phyloP scores from a whole-genome alignment of 2,113 vertebrate genomes.

The Varanus komodoensis region DNA sequence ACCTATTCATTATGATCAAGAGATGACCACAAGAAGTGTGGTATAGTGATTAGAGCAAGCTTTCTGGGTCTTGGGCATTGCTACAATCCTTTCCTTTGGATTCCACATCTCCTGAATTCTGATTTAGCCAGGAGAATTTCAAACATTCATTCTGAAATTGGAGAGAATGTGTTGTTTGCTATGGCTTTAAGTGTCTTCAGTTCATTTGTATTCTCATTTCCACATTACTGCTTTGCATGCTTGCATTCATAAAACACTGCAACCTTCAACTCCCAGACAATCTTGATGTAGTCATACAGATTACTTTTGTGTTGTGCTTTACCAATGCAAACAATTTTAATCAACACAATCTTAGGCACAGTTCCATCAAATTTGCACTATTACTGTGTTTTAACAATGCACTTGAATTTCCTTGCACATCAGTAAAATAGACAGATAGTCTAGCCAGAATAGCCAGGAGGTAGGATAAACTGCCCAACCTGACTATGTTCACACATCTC shows the following conservation, averaged over 20 bases:
- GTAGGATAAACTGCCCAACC: background rate
- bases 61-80: background rate
- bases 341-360: background rate
- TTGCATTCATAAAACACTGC: background rate
- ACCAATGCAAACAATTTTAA: background rate
- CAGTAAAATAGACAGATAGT: background rate
- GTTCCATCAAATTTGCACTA: background rate
- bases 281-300: no score
- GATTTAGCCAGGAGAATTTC: background rate
- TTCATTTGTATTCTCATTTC: no score
- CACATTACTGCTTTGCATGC: background rate
- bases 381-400: background rate
- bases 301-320: background rate
- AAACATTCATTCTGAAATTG: background rate
- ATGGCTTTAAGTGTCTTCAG: no score
- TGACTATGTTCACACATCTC: background rate
- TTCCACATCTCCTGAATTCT: background rate
- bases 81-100: background rate
- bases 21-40: no score
- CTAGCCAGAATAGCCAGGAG: background rate
- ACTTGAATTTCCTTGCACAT: background rate
- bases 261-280: no score
- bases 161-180: background rate
- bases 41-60: no score
- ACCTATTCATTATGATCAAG: no score